Base-by-base conservation (phyloP, 2,888 invertebrate species). In the Pelosia muscerda region DNA sequence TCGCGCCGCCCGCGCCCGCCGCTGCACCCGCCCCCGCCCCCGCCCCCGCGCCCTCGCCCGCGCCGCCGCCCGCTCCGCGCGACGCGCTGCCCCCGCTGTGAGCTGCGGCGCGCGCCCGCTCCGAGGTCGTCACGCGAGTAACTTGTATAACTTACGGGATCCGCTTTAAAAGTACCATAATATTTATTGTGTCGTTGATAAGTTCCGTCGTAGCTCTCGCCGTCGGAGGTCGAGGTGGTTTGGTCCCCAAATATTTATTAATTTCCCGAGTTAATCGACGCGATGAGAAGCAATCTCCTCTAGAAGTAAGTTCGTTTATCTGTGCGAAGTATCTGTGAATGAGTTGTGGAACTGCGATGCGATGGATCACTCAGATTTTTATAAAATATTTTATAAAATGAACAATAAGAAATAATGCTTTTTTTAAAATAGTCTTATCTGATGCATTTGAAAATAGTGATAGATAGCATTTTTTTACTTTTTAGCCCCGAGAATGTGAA, bases 151-250 rank as follows among this genome's bases (percentile, higher is more conserved):
- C 84, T 88, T 88, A 88, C 89, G 72, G 85, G 87, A 88, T 91
- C 88, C 87, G 91, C 91, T 91, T 92, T 89, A 89, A 91, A 90
- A 90, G 85, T 91, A 90, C 89, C 88, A 88, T 92, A 92, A 88
- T 93, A 92, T 93, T 93, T 92, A 92, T 92, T 92, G 88, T 83
- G 19, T 87, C 86, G 85, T 84, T 85, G 83, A 82, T 89, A 89
- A 86, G 86, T 85, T 88, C 86, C 85, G 88, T 89, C 83, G 81
- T 88, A 84, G 86, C 72, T 71, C 70, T 74, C 77, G 72, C 69
- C 64, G 68, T 62, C 63, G 68, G 69, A 65, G 68, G 68, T 11
- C 54, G 63, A 71, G 67, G 59, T 61, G 65, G 69, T 64, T 73
- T 72, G 79, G 75, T 75, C 77, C 77, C 79, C 70, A 73, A 78